phyloP scores from a whole-genome alignment of 1,140 invertebrate species.

The Anadara kagoshimensis region DNA sequence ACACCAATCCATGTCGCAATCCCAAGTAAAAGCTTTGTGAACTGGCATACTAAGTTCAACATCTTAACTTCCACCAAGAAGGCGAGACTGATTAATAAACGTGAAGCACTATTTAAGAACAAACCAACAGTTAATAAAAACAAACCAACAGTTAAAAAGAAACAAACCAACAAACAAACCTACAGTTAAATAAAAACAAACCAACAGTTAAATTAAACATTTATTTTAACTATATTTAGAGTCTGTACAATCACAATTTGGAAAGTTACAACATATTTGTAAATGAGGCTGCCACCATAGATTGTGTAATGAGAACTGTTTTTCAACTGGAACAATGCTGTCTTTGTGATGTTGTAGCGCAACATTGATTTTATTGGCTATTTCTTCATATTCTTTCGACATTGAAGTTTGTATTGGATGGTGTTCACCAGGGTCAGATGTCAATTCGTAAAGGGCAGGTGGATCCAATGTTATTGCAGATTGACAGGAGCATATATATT shows the following conservation, averaged over 20 bases:
- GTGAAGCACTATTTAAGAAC: no score
- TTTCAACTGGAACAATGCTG: slow-evolving; percentile 41
- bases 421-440: slow-evolving; percentile 63
- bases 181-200: no score
- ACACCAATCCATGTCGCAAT: no score
- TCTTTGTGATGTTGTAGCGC: slow-evolving; percentile 46
- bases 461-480: slow-evolving; percentile 54
- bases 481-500: slow-evolving; percentile 63
- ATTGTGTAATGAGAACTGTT: slow-evolving; percentile 58
- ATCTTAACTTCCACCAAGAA: no score
- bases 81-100: no score
- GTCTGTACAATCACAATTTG: slow-evolving; percentile 47
- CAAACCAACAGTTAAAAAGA: no score
- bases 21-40: no score
- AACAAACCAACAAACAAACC: no score
- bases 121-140: no score
- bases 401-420: slow-evolving; percentile 41
- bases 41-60: no score
- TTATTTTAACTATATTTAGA: slow-evolving; percentile 1
- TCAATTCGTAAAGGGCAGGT: slow-evolving; percentile 66
- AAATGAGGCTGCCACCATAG: slow-evolving; percentile 62
- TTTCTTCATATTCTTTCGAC: slow-evolving; percentile 24
- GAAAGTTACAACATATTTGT: slow-evolving; percentile 59
- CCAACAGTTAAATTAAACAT: no score
- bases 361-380: slow-evolving; percentile 48